phyloP scores from a whole-genome alignment of 2,888 invertebrate species.

The Lasius platythorax region DNA sequence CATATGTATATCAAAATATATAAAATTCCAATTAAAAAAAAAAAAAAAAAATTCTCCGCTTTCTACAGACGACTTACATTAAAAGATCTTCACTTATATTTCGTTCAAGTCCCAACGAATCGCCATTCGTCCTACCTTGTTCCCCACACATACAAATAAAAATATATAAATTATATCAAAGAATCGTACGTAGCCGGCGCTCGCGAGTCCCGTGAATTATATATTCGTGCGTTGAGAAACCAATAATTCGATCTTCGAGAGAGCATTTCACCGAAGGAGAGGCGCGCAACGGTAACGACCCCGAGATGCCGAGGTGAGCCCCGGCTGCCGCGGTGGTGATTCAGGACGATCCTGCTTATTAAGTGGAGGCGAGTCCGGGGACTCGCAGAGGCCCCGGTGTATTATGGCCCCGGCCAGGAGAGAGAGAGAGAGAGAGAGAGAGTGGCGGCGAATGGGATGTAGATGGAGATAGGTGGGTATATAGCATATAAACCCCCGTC shows the following conservation, averaged over 20 bases:
- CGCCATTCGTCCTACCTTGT: not conserved
- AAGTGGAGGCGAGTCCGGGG: constrained; percentile 84
- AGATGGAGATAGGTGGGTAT: constrained; percentile 85
- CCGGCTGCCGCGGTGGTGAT: constrained; percentile 82
- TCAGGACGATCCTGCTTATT: constrained; percentile 85
- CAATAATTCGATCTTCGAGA: constrained; percentile 67
- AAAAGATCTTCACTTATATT: not conserved
- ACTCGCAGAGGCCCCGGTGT: constrained; percentile 78
- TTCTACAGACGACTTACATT: not conserved
- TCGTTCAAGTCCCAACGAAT: not conserved
- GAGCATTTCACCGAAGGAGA: constrained; percentile 59
- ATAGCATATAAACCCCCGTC: constrained; percentile 58
- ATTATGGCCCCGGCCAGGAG: constrained; percentile 79
- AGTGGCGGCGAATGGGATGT: constrained; percentile 75
- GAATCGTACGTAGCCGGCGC: not conserved
- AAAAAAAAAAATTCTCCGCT: not conserved
- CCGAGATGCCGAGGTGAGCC: constrained; percentile 65
- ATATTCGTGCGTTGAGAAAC: constrained; percentile 66
- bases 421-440: constrained; percentile 53
- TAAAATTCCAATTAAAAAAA: not conserved
- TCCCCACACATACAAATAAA: not conserved
- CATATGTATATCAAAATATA: not conserved
- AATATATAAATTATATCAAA: not conserved
- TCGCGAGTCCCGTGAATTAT: constrained; percentile 37
- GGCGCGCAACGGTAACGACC: constrained; percentile 71